phyloP scores from a whole-genome alignment of 2,888 invertebrate species.

The Sycophila texana region DNA sequence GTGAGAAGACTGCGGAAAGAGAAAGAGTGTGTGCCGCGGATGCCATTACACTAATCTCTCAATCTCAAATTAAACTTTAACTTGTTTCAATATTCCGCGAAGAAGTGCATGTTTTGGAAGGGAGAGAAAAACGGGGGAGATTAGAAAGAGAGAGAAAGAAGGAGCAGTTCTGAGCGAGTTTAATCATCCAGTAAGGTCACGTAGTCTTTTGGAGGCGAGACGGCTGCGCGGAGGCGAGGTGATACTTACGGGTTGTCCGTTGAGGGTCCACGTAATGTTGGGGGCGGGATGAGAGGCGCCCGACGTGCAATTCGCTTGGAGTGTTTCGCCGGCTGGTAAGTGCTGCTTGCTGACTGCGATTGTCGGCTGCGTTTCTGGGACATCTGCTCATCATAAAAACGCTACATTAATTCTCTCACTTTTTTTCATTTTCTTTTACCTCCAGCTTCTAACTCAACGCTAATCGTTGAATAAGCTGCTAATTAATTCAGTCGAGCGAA shows the following conservation, averaged over 20 bases:
- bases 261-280: constrained; percentile 72
- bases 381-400: constrained; percentile 64
- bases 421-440: not conserved
- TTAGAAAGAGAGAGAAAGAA: constrained; percentile 3
- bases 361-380: constrained; percentile 71
- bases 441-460: not conserved
- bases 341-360: constrained; percentile 70
- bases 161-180: constrained; percentile 59
- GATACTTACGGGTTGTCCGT: constrained; percentile 71
- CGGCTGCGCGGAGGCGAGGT: constrained; percentile 45
- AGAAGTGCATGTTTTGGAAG: no score
- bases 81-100: no score
- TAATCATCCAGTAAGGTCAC: constrained; percentile 69
- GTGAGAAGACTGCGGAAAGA: no score
- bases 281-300: constrained; percentile 72
- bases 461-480: constrained; percentile 33
- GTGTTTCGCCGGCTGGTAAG: constrained; percentile 68
- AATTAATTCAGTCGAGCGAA: constrained; percentile 20
- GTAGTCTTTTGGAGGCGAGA: constrained; percentile 60
- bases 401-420: constrained; percentile 27
- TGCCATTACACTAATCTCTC: no score
- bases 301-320: constrained; percentile 72
- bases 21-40: no score
- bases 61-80: constrained; percentile 38
- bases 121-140: not conserved